phyloP scores from a whole-genome alignment of 2,888 invertebrate species.

The Trachelus stipa region DNA sequence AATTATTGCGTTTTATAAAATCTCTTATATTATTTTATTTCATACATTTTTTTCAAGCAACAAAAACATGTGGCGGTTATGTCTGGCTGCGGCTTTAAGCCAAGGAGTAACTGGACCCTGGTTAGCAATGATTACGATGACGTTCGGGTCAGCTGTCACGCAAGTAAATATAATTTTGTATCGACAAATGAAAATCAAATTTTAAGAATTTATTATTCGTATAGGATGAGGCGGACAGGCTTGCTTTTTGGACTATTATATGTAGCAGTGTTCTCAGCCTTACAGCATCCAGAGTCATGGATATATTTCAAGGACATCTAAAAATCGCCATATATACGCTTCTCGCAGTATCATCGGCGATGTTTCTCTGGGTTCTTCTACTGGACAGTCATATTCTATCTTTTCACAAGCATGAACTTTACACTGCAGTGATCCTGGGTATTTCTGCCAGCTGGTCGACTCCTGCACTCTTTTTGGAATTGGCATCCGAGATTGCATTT shows the following conservation, averaged over 20 bases:
- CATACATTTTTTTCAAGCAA: constrained; percentile 32
- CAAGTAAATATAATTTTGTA: constrained; percentile 35
- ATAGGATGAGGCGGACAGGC: constrained; percentile 50
- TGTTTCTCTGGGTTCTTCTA: constrained; percentile 52
- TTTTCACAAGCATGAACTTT: constrained; percentile 45
- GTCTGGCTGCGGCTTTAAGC: constrained; percentile 47
- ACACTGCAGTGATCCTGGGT: constrained; percentile 47
- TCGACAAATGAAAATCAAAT: background rate
- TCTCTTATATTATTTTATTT: background rate
- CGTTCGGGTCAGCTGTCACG: constrained; percentile 44
- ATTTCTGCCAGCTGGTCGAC: constrained; percentile 52
- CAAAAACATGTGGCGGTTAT: constrained; percentile 47
- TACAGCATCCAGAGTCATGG: constrained; percentile 45
- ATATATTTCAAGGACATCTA: constrained; percentile 49
- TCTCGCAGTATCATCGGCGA: constrained; percentile 40
- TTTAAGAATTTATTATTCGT: background rate
- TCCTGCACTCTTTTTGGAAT: constrained; percentile 53
- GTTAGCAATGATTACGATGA: constrained; percentile 50
- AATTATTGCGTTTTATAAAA: background rate
- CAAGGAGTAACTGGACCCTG: constrained; percentile 54
- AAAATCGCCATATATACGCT: constrained; percentile 41
- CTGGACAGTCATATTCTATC: constrained; percentile 40
- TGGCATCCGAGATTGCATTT: constrained; percentile 54
- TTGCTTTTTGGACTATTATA: constrained; percentile 57
- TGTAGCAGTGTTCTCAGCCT: constrained; percentile 45